These are phyloP conservation scores for Meandrusa payeni DNA, from an alignment of 2,888 invertebrate genomes.

Conservation along the genomic window DNA sequence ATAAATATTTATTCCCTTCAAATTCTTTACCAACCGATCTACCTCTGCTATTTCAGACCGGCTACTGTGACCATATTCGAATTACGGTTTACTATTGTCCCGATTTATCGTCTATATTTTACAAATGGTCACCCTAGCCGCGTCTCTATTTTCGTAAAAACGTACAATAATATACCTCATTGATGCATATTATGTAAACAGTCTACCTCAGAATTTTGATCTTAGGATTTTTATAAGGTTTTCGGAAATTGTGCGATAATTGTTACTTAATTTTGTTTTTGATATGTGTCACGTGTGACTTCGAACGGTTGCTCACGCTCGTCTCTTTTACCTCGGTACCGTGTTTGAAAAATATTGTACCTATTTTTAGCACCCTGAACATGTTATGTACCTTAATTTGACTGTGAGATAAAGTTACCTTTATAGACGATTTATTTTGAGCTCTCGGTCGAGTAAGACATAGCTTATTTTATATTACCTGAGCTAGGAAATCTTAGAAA, in stretches of 20 bases:
- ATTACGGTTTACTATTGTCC: constrained; percentile 28
- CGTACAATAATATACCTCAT: constrained; percentile 74
- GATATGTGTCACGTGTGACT: constrained; percentile 59
- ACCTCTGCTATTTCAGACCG: constrained; percentile 60
- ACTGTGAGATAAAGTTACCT: constrained; percentile 77
- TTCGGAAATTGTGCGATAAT: constrained; percentile 69
- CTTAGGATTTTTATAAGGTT: constrained; percentile 76
- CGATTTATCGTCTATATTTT: constrained; percentile 27
- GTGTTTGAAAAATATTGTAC: constrained; percentile 64
- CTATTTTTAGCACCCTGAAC: constrained; percentile 49
- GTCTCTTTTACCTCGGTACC: constrained; percentile 55
- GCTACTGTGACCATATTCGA: constrained; percentile 37
- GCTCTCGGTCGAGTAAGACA: constrained; percentile 64
- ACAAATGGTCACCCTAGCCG: constrained; percentile 38
- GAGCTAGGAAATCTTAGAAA: constrained; percentile 69
- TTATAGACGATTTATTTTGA: constrained; percentile 63
- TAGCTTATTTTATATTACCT: constrained; percentile 64
- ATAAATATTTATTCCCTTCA: constrained; percentile 31
- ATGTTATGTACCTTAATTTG: constrained; percentile 60
- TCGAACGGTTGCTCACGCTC: constrained; percentile 68
- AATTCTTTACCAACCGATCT: constrained; percentile 59
- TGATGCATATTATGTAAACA: constrained; percentile 73
- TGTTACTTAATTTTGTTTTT: constrained; percentile 72
- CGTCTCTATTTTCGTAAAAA: constrained; percentile 46
- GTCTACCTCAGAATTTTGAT: constrained; percentile 78